Evolutionary conservation across 1,140 invertebrate species (phyloP).

Genomic region (Brachionus sp.): DNA sequence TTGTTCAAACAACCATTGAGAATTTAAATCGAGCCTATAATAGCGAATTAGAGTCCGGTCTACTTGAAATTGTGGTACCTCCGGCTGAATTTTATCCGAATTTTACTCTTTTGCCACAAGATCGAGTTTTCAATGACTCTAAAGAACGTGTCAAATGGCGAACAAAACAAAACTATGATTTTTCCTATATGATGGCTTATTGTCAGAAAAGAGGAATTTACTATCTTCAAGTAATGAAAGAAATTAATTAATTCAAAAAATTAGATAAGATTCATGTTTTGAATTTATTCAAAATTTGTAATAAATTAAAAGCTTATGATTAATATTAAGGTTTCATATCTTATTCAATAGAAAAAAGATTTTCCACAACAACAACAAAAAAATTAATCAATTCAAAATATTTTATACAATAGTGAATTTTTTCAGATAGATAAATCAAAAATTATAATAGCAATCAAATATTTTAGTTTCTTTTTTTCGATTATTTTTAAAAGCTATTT

Average conservation of each 20-base stretch:
- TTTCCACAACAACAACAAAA: background rate
- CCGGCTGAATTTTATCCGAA: conserved; percentile 82
- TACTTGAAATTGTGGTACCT: conserved; percentile 84
- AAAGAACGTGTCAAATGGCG: conserved; percentile 82
- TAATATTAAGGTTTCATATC: no score
- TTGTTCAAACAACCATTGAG: conserved; percentile 53
- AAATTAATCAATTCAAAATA: background rate
- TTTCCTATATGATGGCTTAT: conserved; percentile 79
- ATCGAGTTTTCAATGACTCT: conserved; percentile 78
- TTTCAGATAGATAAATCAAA: background rate
- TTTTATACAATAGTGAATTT: background rate
- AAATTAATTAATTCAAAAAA: background rate
- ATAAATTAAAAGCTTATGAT: background rate
- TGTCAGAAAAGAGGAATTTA: conserved; percentile 22
- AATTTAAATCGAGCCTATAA: conserved; percentile 72
- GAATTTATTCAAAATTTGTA: background rate
- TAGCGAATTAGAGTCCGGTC: conserved; percentile 70
- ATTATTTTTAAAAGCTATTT: no score
- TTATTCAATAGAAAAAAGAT: no score
- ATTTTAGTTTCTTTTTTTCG: no score
- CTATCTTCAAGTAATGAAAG: conserved; percentile 23
- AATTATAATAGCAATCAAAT: no score
- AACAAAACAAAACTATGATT: conserved; percentile 93
- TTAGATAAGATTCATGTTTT: background rate
- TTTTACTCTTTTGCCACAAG: conserved; percentile 67